Conservation (phyloP, 2,797 vertebrate species). For the Margarornis squamiger region DNA sequence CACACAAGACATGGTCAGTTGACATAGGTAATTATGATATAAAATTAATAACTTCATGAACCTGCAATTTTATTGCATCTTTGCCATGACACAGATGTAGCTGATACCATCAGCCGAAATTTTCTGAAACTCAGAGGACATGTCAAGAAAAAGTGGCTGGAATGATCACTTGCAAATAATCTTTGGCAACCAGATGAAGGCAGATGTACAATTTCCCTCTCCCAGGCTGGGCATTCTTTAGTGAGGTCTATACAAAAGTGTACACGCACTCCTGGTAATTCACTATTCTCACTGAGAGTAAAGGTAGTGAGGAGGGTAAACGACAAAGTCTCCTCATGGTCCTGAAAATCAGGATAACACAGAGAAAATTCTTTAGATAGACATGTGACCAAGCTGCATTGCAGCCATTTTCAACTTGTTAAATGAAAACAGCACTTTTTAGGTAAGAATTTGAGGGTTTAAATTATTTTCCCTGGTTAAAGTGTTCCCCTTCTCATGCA, state of each 20-base stretch:
- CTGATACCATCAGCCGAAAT: neutral
- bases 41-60: neutral
- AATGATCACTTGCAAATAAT: neutral
- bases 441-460: neutral
- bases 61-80: neutral
- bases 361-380: neutral
- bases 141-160: neutral
- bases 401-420: neutral
- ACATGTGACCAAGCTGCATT: neutral
- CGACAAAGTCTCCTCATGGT: neutral
- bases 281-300: neutral
- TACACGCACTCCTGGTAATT: neutral
- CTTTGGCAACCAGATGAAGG: neutral
- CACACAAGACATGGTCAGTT: neutral
- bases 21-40: neutral
- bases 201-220: neutral
- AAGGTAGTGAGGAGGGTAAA: neutral
- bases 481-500: neutral
- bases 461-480: neutral
- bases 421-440: neutral
- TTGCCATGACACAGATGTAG: neutral
- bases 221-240: neutral
- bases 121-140: neutral
- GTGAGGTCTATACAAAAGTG: neutral
- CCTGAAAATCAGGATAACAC: neutral